Evolutionary conservation across 53 echinoderm and acorn worm genomes (phyloP).

Genomic region (Holothuria scabra): DNA sequence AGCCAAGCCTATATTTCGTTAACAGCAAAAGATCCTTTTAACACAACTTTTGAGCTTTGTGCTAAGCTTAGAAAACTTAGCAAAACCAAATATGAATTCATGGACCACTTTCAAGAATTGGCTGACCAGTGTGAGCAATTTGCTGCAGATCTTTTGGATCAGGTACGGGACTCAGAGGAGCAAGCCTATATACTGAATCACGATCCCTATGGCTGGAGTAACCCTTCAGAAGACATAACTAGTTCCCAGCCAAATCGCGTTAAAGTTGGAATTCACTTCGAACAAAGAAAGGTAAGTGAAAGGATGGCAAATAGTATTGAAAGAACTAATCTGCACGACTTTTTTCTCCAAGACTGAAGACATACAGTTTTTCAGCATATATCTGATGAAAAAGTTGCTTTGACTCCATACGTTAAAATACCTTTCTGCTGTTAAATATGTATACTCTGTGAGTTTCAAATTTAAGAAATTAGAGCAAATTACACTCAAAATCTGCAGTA

Average conservation of each 20-base stretch:
- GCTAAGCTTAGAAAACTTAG: conserved; percentile 85
- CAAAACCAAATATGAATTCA: conserved; percentile 90
- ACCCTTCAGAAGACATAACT: conserved; percentile 72
- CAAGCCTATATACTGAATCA: conserved; percentile 90
- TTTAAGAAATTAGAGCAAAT: too few species aligned
- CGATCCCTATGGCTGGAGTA: conserved; percentile 96
- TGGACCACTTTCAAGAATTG: conserved; percentile 88
- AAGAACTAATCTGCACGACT: too few species aligned
- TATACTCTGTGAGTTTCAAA: too few species aligned
- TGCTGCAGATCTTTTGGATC: conserved; percentile 89
- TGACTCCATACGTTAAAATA: too few species aligned
- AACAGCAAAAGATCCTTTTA: conserved; percentile 90
- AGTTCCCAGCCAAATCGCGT: conserved; percentile 83
- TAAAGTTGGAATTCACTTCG: conserved; percentile 93
- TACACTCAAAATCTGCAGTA: too few species aligned
- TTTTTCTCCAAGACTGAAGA: too few species aligned
- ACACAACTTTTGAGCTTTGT: conserved; percentile 94
- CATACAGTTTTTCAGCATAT: too few species aligned
- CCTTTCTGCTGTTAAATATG: too few species aligned
- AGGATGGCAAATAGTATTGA: too few species aligned
- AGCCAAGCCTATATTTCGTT: conserved; percentile 95
- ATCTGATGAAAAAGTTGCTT: too few species aligned
- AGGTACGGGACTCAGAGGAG: conserved; percentile 92
- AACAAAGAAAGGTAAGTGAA: conserved; percentile 89
- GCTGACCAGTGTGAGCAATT: conserved; percentile 94